Conservation (phyloP, 2,888 invertebrate genomes). For the Lasiommata megera region DNA sequence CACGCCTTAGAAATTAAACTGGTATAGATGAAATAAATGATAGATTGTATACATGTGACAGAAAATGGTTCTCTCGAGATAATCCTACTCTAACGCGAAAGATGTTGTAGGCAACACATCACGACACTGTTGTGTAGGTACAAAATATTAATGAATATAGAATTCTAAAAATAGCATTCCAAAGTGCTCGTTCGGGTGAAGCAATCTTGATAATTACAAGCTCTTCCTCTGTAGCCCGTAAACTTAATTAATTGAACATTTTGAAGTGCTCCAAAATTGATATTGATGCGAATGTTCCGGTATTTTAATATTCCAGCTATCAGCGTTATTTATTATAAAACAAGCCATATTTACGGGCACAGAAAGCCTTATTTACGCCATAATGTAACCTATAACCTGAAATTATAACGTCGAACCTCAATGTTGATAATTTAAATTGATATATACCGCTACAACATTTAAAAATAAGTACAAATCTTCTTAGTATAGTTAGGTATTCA, state of each 20-base stretch:
- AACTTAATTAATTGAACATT: slow-evolving; percentile 59
- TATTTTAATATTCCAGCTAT: slow-evolving; percentile 44
- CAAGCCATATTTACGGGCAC: neutral
- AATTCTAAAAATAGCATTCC: neutral
- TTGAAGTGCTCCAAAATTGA: slow-evolving; percentile 62
- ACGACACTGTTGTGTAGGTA: too few species aligned
- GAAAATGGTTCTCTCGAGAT: too few species aligned
- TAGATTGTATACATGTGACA: too few species aligned
- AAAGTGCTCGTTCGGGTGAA: slow-evolving; percentile 1
- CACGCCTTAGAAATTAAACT: too few species aligned
- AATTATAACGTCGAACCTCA: neutral
- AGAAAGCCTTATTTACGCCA: slow-evolving; percentile 6
- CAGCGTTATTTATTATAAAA: slow-evolving; percentile 19
- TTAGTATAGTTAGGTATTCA: neutral
- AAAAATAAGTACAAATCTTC: slow-evolving; percentile 16
- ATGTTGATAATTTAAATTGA: neutral
- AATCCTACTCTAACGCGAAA: neutral
- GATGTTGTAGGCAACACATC: neutral
- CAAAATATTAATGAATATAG: neutral
- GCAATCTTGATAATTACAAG: slow-evolving; percentile 8
- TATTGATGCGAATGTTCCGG: slow-evolving; percentile 68
- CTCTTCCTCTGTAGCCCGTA: slow-evolving; percentile 33
- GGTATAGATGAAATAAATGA: too few species aligned
- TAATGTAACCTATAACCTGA: neutral
- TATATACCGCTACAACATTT: neutral